These are phyloP conservation scores for Nasonia giraulti DNA, from an alignment of 1,140 invertebrate species.

Conservation along the genomic window DNA sequence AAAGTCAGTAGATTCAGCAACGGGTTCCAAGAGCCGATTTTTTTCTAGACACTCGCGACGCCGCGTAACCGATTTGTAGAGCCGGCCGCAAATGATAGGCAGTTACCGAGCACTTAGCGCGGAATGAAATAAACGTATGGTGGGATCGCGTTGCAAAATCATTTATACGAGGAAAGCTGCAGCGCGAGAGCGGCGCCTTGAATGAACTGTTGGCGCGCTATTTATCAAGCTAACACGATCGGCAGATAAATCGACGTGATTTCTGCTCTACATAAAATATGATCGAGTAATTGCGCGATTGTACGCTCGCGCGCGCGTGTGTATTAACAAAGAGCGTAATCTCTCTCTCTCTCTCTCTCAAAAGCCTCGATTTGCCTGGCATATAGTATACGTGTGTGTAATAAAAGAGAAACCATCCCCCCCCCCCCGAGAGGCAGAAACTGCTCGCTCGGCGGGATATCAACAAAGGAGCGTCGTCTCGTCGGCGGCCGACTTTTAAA, in stretches of 20 bases:
- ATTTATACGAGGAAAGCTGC: neutral
- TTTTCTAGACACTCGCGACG: neutral
- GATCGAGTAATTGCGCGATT: neutral
- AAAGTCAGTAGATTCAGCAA: neutral
- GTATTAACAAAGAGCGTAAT: no score
- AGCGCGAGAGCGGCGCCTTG: neutral
- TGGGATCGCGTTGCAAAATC: conserved; percentile 21
- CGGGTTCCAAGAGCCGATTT: neutral
- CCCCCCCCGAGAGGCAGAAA: neutral
- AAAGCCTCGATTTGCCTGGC: neutral
- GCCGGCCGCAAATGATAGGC: neutral
- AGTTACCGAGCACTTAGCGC: neutral
- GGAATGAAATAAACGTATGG: neutral
- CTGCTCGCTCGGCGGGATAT: neutral
- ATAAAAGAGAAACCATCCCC: neutral
- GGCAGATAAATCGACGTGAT: conserved; percentile 23
- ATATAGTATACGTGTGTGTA: neutral
- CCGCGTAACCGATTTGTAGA: conserved; percentile 9
- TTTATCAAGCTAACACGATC: conserved; percentile 14
- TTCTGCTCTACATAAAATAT: neutral
- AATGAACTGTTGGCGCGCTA: conserved; percentile 8
- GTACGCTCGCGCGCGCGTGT: neutral
- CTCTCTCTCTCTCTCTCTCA: neutral
- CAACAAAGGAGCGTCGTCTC: neutral
- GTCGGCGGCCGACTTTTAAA: neutral